Percentiles rank a stretch among this genome's conserved stretches.
phyloP scores from a whole-genome alignment of 37 sponge, comb jelly and placozoan genomes.

The Diacarnus erythraeanus region DNA sequence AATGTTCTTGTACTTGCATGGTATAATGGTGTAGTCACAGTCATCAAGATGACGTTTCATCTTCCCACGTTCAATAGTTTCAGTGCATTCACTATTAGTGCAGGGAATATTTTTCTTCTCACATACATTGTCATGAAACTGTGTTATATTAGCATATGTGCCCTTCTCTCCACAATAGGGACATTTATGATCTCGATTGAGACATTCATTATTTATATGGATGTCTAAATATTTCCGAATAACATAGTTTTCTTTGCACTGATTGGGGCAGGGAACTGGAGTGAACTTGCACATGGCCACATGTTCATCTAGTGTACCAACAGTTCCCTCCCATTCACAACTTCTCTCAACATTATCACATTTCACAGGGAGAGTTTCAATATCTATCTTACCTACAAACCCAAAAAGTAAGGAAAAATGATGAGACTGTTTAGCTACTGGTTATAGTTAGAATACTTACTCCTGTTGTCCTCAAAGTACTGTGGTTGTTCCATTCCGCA shows the following conservation, averaged over 20 bases:
- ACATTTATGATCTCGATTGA: not conserved
- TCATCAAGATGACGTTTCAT: not conserved
- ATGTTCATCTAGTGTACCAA: constrained; percentile 28
- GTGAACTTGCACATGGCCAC: not conserved
- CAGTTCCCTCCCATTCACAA: constrained; percentile 27
- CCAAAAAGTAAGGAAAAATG: no score
- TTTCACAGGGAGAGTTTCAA: constrained; percentile 13
- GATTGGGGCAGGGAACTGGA: not conserved
- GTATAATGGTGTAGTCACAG: constrained; percentile 3
- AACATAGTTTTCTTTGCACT: not conserved
- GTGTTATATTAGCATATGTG: not conserved
- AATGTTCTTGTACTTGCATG: constrained; percentile 19
- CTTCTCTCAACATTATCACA: constrained; percentile 17
- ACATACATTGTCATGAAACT: not conserved
- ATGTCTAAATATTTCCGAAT: not conserved
- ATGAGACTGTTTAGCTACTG: not conserved
- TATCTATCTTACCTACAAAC: constrained; percentile 1
- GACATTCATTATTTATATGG: not conserved
- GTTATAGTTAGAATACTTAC: no score
- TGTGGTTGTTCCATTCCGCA: not conserved
- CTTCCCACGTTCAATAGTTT: not conserved
- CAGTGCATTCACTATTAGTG: not conserved
- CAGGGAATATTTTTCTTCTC: not conserved
- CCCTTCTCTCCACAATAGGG: not conserved
- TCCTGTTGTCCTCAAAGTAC: not conserved